Base-by-base conservation (phyloP, 2,888 invertebrate genomes). In the Ypsolopha sequella region DNA sequence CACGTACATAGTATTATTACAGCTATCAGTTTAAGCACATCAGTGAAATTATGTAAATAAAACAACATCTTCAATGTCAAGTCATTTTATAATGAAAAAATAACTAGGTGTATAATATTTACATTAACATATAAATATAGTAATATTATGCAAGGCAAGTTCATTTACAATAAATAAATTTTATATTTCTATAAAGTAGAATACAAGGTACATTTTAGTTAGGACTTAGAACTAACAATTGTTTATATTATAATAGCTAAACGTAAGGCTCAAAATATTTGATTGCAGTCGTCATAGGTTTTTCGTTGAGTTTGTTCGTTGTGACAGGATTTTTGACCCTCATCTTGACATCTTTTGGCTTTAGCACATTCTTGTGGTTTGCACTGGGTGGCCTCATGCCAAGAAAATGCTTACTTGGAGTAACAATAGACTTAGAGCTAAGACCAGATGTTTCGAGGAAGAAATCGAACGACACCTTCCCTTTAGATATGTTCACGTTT, bases 381-480 rank as follows among this genome's bases (percentile, higher is more conserved):
- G 79, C 84, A 68, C 90, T 93, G 50, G 93, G 88, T 52, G 92
- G 87, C 59, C 93, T 72, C 60, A 80, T 58, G 44, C 77, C 76
- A 13, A 80, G 57, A 55, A 75, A 78, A 57, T 68, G 68, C 59
- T 75, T 82, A 58, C 58, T 77, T 36, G 81, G 77, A 8, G 91
- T 91, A 61, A 91, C 85, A 63, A 94, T 91, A 45, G 93, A 92
- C 76, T 94, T 94, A 57, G 93, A 92, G 76, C 93, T 93, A 55
- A 94, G 88, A 51, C 94, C 94, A 51, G 93, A 93, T 14, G 92
- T 91, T 73, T 94, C 94, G 50, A 94, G 78, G 68, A 94, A 94
- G 69, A 92, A 90, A 73, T 94, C 93, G 63, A 93, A 94, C 14
- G 88, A 73, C 38, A 84, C 80, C 70, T 68, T 88, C 62, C 63